These are phyloP conservation scores for Sebastes minor DNA, from an alignment of 2,797 vertebrate genomes.

Conservation along the genomic window DNA sequence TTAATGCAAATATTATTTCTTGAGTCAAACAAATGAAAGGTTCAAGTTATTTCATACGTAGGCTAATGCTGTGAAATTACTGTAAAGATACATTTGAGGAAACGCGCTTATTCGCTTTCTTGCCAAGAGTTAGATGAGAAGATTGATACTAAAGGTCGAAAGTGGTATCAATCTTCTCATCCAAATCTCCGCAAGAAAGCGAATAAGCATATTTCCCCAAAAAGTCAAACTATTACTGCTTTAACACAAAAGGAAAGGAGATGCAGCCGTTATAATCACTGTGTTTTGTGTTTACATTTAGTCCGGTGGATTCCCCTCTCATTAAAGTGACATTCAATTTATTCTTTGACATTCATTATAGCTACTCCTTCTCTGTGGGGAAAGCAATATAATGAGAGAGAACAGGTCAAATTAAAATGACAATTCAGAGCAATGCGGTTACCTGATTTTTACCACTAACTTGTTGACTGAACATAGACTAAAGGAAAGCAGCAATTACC, in stretches of 20 bases:
- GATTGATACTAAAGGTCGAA: no score
- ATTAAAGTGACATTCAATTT: conserved; percentile 1
- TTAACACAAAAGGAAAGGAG: background rate
- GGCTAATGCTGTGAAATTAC: background rate
- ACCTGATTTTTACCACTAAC: background rate
- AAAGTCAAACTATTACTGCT: background rate
- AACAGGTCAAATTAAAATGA: conserved; percentile 11
- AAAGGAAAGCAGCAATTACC: background rate
- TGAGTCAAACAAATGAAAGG: background rate
- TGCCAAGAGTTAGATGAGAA: no score
- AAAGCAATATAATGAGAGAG: conserved; percentile 10
- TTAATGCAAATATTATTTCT: background rate
- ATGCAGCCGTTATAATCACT: background rate
- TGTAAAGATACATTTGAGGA: background rate
- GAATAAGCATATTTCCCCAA: background rate
- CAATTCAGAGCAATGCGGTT: background rate
- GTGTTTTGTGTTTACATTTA: conserved; percentile 1
- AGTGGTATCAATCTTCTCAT: no score
- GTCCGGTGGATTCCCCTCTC: background rate
- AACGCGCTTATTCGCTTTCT: background rate
- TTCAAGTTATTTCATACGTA: background rate
- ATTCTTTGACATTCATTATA: conserved; percentile 21
- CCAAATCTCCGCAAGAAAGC: background rate
- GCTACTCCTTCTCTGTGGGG: background rate
- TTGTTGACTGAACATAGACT: background rate